Evolutionary conservation across 2,888 invertebrate species (phyloP).

Genomic region (Pardosa pseudoannulata): DNA sequence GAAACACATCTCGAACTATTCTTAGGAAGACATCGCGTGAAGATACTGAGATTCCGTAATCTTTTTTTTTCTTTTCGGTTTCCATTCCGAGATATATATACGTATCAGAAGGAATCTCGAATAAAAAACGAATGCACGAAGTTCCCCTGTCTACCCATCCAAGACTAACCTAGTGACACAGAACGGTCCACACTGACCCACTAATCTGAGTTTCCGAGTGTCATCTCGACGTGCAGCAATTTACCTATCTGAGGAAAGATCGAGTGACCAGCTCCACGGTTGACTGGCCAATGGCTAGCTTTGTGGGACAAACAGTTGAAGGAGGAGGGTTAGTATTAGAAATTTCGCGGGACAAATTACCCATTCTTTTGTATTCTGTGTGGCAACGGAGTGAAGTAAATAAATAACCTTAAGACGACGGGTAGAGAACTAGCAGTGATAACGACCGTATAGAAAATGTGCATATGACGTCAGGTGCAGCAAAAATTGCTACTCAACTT

Average conservation of each 20-base stretch:
- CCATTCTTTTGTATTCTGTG: not conserved
- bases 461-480: no score
- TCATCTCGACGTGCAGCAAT: conserved; percentile 21
- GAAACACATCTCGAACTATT: no score
- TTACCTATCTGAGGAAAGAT: conserved; percentile 52
- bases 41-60: not conserved
- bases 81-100: no score
- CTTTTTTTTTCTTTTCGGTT: not conserved
- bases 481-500: no score
- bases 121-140: not conserved
- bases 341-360: not conserved
- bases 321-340: not conserved
- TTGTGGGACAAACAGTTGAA: conserved; percentile 34
- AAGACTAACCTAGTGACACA: conserved; percentile 62
- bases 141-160: not conserved
- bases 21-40: not conserved
- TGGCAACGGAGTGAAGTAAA: no score
- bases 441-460: no score
- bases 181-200: conserved; percentile 39
- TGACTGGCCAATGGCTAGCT: conserved; percentile 44
- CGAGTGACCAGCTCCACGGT: conserved; percentile 33
- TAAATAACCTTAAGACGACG: no score
- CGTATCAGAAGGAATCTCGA: not conserved
- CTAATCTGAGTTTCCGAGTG: not conserved
- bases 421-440: no score